These are phyloP conservation scores for Phytoseiulus persimilis DNA, from an alignment of 2,888 invertebrate species.

Conservation along the genomic window DNA sequence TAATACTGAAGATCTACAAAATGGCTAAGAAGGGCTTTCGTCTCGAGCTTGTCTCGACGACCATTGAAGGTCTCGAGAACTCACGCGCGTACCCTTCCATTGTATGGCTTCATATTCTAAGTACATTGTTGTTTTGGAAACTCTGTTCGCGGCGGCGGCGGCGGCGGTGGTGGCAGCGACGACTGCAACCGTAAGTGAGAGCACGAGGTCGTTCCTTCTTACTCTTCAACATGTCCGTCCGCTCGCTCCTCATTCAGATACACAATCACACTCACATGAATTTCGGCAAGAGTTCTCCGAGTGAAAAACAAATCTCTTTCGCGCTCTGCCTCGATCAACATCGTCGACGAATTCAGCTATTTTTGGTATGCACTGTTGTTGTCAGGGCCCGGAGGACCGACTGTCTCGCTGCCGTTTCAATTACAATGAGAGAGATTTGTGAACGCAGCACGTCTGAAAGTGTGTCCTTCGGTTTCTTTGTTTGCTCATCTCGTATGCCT, in stretches of 20 bases:
- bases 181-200: background rate
- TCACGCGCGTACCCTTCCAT: slow-evolving; percentile 13
- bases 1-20: slow-evolving; percentile 37
- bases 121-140: slow-evolving; percentile 28
- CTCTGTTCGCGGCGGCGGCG: background rate
- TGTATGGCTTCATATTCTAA: slow-evolving; percentile 15
- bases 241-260: background rate
- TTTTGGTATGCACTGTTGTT: slow-evolving; percentile 35
- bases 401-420: background rate
- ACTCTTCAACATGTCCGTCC: background rate
- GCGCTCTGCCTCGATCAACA: background rate
- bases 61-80: background rate
- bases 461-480: no score
- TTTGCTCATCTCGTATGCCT: no score
- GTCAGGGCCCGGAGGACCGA: background rate
- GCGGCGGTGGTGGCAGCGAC: background rate
- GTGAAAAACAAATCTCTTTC: background rate
- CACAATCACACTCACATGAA: background rate
- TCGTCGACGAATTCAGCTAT: background rate
- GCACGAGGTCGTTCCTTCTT: background rate
- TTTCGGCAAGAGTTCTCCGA: background rate
- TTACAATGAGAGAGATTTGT: background rate
- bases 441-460: no score
- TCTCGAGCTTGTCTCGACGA: slow-evolving; percentile 23
- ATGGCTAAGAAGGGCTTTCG: slow-evolving; percentile 34